phyloP scores from a whole-genome alignment of 2,888 invertebrate species.

The Nipponacmea schrenckii region DNA sequence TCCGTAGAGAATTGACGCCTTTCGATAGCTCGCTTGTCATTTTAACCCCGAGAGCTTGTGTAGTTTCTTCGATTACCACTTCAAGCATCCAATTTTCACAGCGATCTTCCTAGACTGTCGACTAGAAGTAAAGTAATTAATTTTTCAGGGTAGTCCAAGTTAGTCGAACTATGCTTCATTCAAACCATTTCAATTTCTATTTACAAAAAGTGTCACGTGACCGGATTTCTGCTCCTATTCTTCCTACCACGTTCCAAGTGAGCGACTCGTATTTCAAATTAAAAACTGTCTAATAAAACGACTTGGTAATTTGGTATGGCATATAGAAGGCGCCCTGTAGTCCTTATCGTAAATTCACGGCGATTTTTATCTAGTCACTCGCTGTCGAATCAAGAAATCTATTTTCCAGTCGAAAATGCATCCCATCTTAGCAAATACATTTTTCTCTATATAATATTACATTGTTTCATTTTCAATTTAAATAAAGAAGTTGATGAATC shows the following conservation, averaged over 20 bases:
- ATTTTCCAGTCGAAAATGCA: too few relatives aligned
- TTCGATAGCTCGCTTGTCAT: conserved; percentile 11
- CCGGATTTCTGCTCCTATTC: conserved; percentile 20
- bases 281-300: conserved; percentile 14
- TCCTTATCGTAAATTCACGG: background rate
- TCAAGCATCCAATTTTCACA: conserved; percentile 21
- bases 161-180: too few relatives aligned
- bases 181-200: background rate
- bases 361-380: background rate
- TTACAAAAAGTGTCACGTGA: conserved; percentile 21
- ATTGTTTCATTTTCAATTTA: too few relatives aligned
- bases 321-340: conserved; percentile 10
- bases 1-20: conserved; percentile 17
- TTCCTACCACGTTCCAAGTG: conserved; percentile 18
- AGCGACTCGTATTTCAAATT: conserved; percentile 17
- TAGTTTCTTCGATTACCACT: conserved; percentile 10
- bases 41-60: conserved; percentile 6
- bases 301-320: conserved; percentile 20
- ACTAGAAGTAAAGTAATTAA: conserved; percentile 1
- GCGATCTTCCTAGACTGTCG: conserved; percentile 16
- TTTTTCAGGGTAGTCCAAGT: background rate
- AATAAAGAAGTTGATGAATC: background rate
- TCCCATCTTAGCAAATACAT: too few relatives aligned
- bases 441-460: too few relatives aligned
- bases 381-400: background rate